Evolutionary conservation across 2,797 vertebrate genomes (phyloP), one percentile per base, ranked within the genome.

Genomic region (Salmo trutta): DNA sequence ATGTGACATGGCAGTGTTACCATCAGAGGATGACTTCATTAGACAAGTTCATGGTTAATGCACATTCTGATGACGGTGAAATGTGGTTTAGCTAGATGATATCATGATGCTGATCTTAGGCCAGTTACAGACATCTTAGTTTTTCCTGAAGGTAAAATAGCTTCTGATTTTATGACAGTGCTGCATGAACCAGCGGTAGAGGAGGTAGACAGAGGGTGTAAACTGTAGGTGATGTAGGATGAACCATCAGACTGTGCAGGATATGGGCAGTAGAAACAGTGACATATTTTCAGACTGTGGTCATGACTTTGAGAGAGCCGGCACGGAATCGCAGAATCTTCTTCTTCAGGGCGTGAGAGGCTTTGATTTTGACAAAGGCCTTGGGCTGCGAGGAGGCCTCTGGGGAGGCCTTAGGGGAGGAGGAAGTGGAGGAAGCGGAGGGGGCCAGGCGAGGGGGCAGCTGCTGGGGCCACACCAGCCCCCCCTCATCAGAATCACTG

Each of bases 261-360:
- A 75, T 68, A 33, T 16, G 15, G 73, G 78, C 79, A 8, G 53
- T 10, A 56, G 27, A 56, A 74, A 47, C 54, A 67, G 70, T 54
- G 5, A 75, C 0, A 19, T n/a, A 33, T 74, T 66, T 66, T 96
- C 92, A 98, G 27, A 97, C 97, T 0, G 97, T 97, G 0, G 97
- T 98, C 96, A 98, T 98, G 86, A 98, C 96, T 89, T 98, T 98
- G 68, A 98, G 95, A 0, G 97, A 97, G 59, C 96, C 96, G 0
- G 97, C 96, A 56, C 96, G 95, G 88, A 98, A 97, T 69, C 96
- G 91, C 80, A 98, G 92, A 51, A 98, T 98, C 92, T 98, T 98
- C 84, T 96, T 98, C 90, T 98, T 98, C 10, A 98, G 95, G 0
- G 97, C 96, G 0, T 97, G 96, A 0, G 97, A 98, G 1, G 97